Percentiles rank a stretch among this genome's conserved stretches.
Evolutionary conservation across 2,888 invertebrate genomes (phyloP).

Genomic region (Gonocerus acuteangulatus): DNA sequence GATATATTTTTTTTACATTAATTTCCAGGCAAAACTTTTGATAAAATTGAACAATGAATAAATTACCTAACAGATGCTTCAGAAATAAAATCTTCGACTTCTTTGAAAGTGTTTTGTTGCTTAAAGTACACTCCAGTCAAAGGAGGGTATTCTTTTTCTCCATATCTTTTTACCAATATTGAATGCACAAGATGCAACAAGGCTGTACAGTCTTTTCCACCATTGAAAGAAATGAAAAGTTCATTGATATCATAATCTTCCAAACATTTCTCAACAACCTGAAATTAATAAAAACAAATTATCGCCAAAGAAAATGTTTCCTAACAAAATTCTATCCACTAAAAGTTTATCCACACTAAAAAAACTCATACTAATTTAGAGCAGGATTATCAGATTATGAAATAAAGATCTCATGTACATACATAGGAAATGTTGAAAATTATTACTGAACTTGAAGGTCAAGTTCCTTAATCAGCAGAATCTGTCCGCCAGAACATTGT

Average conservation of each 20-base stretch:
- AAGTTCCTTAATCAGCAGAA: too few relatives aligned
- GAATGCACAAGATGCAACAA: conserved; percentile 64
- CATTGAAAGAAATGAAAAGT: conserved; percentile 89
- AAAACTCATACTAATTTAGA: neutral
- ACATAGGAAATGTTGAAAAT: too few relatives aligned
- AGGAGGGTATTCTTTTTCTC: conserved; percentile 27
- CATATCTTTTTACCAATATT: conserved; percentile 42
- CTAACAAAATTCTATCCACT: neutral
- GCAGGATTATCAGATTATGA: too few relatives aligned
- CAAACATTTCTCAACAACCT: conserved; percentile 35
- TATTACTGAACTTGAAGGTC: too few relatives aligned
- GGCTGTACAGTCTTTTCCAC: conserved; percentile 97
- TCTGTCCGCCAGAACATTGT: too few relatives aligned
- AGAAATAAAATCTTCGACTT: conserved; percentile 77
- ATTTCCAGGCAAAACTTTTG: too few relatives aligned
- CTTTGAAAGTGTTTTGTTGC: conserved; percentile 71
- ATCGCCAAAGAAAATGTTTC: too few relatives aligned
- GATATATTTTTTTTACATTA: too few relatives aligned
- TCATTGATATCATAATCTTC: conserved; percentile 52
- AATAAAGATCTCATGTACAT: too few relatives aligned
- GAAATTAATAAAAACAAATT: conserved; percentile 20
- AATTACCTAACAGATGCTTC: conserved; percentile 52
- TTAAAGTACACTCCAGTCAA: conserved; percentile 68
- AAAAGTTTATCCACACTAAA: neutral
- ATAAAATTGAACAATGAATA: too few relatives aligned